These are phyloP conservation scores for Macrobrachium rosenbergii DNA, from an alignment of 1,140 invertebrate genomes.

Conservation along the genomic window DNA sequence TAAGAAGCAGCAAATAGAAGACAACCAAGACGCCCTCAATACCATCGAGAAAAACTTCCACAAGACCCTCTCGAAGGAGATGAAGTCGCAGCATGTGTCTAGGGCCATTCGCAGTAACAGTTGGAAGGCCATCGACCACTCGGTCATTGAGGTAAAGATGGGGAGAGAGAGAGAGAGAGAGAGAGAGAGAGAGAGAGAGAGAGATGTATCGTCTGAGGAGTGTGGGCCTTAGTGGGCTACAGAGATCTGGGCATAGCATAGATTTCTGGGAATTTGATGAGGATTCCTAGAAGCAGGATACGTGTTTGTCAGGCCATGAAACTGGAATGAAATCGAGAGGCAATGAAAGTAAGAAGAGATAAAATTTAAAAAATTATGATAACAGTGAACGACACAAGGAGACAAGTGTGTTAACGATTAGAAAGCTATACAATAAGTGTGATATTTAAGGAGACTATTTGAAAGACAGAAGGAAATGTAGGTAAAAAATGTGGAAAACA, in stretches of 20 bases:
- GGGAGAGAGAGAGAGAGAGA: conserved; percentile 13
- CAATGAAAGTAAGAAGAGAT: no score
- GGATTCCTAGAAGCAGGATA: no score
- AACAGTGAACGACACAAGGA: no score
- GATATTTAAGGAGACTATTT: no score
- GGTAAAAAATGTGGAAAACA: no score
- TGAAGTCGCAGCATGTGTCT: conserved; percentile 61
- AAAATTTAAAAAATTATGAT: no score
- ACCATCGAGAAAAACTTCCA: conserved; percentile 48
- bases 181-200: neutral
- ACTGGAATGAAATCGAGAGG: no score
- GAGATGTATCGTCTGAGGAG: no score
- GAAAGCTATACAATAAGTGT: no score
- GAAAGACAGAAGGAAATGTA: no score
- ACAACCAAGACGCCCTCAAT: neutral
- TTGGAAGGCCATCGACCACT: conserved; percentile 60
- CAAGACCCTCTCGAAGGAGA: conserved; percentile 56
- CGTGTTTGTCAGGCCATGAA: no score
- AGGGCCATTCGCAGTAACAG: conserved; percentile 56
- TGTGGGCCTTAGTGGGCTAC: neutral
- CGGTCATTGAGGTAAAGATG: conserved; percentile 64
- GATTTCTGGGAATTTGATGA: neutral
- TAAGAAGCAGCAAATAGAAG: conserved; percentile 9
- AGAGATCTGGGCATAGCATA: neutral
- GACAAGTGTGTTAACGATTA: no score